Evolutionary conservation across 2,113 vertebrate species (phyloP).

Genomic region (Hippotragus niger): DNA sequence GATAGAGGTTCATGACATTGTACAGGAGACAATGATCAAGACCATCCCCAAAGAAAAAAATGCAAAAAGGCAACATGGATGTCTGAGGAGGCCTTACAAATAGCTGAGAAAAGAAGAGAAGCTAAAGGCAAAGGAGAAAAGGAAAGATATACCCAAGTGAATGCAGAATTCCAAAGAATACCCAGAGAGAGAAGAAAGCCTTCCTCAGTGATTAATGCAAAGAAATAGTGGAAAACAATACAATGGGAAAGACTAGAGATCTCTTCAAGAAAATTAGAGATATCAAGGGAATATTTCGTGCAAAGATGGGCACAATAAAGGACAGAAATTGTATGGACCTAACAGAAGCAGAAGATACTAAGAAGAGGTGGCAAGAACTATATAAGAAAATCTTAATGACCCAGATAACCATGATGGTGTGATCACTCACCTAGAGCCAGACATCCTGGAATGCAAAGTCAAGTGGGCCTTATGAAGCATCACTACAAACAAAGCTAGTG

Average conservation of each 20-base stretch:
- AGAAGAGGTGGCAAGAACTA: background rate
- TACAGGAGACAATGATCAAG: background rate
- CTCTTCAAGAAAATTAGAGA: background rate
- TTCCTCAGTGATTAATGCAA: background rate
- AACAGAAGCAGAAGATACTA: background rate
- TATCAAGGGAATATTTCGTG: background rate
- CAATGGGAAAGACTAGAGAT: background rate
- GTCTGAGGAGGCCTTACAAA: background rate
- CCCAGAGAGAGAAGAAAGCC: background rate
- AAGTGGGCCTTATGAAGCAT: background rate
- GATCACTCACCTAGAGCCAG: background rate
- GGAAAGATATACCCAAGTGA: background rate
- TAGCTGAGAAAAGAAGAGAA: background rate
- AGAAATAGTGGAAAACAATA: background rate
- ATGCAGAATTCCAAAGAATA: background rate
- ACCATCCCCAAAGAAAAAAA: background rate
- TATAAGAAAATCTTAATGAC: background rate
- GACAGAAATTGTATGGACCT: background rate
- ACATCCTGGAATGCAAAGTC: background rate
- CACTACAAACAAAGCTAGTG: background rate
- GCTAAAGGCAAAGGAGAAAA: background rate
- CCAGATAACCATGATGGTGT: background rate
- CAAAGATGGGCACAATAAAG: background rate
- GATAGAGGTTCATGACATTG: accelerated
- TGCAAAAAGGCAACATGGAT: background rate